Base-by-base conservation (phyloP, 2,888 invertebrate species). In the Agonopterix arenella region DNA sequence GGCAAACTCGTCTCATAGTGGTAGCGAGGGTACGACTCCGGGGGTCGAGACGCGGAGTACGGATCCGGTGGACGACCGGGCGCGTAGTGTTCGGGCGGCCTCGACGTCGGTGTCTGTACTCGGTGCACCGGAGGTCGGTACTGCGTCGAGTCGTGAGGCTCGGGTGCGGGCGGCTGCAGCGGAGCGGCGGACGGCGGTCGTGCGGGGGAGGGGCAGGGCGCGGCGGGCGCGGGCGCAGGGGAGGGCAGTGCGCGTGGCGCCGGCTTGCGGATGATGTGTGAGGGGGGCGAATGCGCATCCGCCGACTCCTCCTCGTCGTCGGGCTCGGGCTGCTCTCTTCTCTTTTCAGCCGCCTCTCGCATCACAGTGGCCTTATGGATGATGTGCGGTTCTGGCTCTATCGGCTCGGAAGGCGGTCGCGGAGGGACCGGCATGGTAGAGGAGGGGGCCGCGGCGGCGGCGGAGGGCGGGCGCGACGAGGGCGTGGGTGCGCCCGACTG, bases 341-440 rank as follows among this genome's bases (percentile, higher is more conserved):
- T 74, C 58, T 88, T 86, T 58, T 88, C 86, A 18, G 85, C 86
- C 41, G 90, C 90, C 58, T 90, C 90, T 8, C 89, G 80, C 90
- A 90, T 90, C 10, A 90, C 90, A 4, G 90, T 90, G 36, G 90
- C 90, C 61, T 90, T 90, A 58, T 90, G 90, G 44, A 90, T 90
- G 51, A 90, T 88, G 57, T 90, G 90, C 11, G 90, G 84, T 59
- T 90, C 89, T 2, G 91, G 90, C 63, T 90, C 90, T 8, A 89
- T 86, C 56, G 89, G 85, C 1, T 89, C 83, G 1, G 85, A 83
- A 4, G 90, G 89, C 7, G 90, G 81, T 7, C 90, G 88, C 28
- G 90, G 86, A 4, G 81, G 57, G 52, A 68, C 61, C 28, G 70
- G 61, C 8, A 77, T 65, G 46, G 77, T 79, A 47, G 80, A 60